These are phyloP conservation scores for Spialia ferax DNA, from an alignment of 2,888 invertebrate species.

Conservation along the genomic window DNA sequence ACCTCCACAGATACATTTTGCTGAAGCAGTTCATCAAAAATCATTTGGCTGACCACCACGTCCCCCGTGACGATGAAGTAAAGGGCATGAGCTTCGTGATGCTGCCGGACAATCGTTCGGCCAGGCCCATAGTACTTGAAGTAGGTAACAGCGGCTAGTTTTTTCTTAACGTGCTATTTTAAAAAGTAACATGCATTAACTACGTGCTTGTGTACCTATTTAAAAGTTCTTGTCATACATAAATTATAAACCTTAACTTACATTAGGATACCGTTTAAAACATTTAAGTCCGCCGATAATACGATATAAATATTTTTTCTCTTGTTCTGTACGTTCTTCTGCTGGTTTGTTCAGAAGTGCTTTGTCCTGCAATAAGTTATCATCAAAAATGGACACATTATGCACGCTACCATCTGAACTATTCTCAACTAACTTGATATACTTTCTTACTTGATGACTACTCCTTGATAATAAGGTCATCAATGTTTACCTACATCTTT, in stretches of 20 bases:
- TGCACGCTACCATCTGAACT: not conserved
- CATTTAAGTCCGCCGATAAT: slow-evolving; percentile 88
- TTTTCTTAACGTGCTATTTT: slow-evolving; percentile 85
- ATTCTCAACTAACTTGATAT: too few species aligned
- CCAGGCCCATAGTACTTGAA: slow-evolving; percentile 88
- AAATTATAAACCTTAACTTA: slow-evolving; percentile 54
- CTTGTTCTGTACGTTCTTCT: slow-evolving; percentile 84
- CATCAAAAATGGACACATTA: not conserved
- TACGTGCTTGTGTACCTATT: not conserved
- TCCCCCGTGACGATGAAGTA: slow-evolving; percentile 89
- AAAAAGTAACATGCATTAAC: not conserved
- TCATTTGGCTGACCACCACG: slow-evolving; percentile 76
- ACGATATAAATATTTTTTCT: slow-evolving; percentile 85
- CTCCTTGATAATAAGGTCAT: too few species aligned
- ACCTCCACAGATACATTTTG: slow-evolving; percentile 76
- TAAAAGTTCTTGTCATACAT: not conserved
- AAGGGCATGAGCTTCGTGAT: slow-evolving; percentile 85
- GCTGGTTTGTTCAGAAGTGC: slow-evolving; percentile 85
- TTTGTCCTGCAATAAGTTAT: slow-evolving; percentile 81
- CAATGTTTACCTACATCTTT: not conserved
- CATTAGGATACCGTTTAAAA: slow-evolving; percentile 87
- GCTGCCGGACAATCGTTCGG: slow-evolving; percentile 87
- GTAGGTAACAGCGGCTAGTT: slow-evolving; percentile 87
- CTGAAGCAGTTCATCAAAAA: slow-evolving; percentile 81
- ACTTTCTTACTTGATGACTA: too few species aligned